Percentiles rank a stretch among this genome's conserved stretches.
Evolutionary conservation across 2,113 vertebrate species (phyloP).

Genomic region (Crypturellus undulatus): DNA sequence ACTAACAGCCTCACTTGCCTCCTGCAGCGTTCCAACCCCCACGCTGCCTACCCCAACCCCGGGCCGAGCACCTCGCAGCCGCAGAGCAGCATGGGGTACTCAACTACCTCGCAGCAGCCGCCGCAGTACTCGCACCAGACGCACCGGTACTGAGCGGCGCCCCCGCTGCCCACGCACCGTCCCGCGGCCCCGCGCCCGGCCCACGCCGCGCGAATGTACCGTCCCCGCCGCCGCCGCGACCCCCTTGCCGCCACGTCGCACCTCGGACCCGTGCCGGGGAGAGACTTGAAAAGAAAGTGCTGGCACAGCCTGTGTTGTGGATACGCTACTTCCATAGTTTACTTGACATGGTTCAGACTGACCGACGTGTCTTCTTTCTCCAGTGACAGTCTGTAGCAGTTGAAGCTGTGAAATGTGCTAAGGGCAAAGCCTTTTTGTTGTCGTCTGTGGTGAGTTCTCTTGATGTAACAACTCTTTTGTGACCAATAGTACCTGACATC

Average conservation of each 20-base stretch:
- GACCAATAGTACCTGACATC: constrained; percentile 78
- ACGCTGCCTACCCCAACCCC: constrained; percentile 99
- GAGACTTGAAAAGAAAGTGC: constrained; percentile 82
- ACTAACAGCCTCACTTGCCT: background rate
- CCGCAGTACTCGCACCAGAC: constrained; percentile 99
- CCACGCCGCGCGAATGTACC: constrained; percentile 81
- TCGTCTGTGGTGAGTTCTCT: constrained; percentile 84
- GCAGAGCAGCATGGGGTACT: constrained; percentile 99
- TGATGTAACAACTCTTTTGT: constrained; percentile 80
- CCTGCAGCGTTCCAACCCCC: constrained; percentile 96
- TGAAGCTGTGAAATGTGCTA: constrained; percentile 88
- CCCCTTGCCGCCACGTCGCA: constrained; percentile 74
- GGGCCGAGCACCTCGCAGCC: constrained; percentile 99
- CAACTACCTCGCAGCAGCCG: constrained; percentile 99
- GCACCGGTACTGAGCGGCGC: constrained; percentile 92
- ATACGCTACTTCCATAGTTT: constrained; percentile 87
- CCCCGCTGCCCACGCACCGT: no score
- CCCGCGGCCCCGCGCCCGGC: background rate
- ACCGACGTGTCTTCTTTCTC: constrained; percentile 76
- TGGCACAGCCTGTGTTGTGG: constrained; percentile 87
- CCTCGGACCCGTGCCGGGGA: constrained; percentile 31
- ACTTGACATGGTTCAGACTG: constrained; percentile 88
- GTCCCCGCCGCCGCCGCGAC: constrained; percentile 76
- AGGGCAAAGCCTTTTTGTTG: constrained; percentile 83
- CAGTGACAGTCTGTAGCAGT: constrained; percentile 86